Evolutionary conservation across 2,888 invertebrate genomes (phyloP), one percentile per base, ranked within the genome.

Genomic region (Cheilosia variabilis): DNA sequence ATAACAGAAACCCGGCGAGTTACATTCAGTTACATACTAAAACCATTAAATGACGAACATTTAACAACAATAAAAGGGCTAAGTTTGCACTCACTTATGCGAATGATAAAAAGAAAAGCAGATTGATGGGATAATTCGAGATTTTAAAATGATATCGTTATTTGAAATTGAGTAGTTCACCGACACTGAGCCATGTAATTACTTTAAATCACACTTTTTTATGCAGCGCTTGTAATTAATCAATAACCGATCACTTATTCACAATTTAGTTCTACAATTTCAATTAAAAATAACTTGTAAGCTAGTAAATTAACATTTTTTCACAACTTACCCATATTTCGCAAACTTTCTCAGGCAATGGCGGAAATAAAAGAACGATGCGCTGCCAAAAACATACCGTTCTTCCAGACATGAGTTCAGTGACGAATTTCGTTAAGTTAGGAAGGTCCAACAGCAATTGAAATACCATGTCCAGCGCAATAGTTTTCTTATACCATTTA

Each of bases 301-400:
- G 24, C 10, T 3, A 10, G 19, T 62, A 62, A 68, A 50, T 62
- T 72, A 41, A 34, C 27, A 37, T 69, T 79, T 75, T 89, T 87
- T 88, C 66, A 83, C 82, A 88, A 90, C 92, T 92, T 89, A 92
- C 92, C 92, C 92, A 92, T 92, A 89, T 90, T 92, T 91, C 89
- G 89, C 89, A 89, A 90, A 91, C 91, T 91, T 89, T 90, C 90
- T 91, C 91, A 90, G 89, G 90, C 91, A 90, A 91, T 90, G 91
- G 91, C 91, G 92, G 92, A 92, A 92, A 91, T 92, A 91, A 92
- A 92, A 92, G 91, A 91, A 90, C 66, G 87, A 88, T 65, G 65
- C 55, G 41, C 63, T 63, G 63, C 84, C 77, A 82, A 86, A 84
- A 84, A 81, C 84, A 84, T 68, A 65, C 17, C 65, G 78, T 69